Evolutionary conservation across 2,888 invertebrate genomes (phyloP), one percentile per base, ranked within the genome.

Genomic region (Tinea trinotella): DNA sequence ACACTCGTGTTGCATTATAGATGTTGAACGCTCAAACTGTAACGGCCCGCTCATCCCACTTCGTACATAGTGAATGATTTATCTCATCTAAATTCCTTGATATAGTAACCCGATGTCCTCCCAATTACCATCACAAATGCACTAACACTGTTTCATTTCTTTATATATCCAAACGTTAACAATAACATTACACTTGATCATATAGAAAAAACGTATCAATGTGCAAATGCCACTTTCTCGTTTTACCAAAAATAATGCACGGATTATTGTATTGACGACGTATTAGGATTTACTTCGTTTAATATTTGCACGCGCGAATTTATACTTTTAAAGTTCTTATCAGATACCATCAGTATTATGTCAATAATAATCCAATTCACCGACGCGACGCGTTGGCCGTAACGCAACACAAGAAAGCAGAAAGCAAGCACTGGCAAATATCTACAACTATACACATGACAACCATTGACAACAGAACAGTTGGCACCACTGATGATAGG

Each of bases 1-100:
- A 67, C 69, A 76, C 64, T 84, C 82, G 73, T 81, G 76, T 83
- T 85, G 84, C 85, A 85, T 85, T 80, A 80, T 85, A 79, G 71
- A 74, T 40, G 40, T 12, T 40, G 40, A 13, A 40, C 40, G 40
- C 40, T 40, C 13, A 3, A 15, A 40, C 40, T 40, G 13, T 18
- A 59, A 64, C 58, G 57, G 64, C 70, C 65, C 69, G 67, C 68
- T 74, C 76, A 83, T 70, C 84, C 84, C 62, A 76, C 76, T 71
- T 84, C 84, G 67, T 76, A 77, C 84, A 85, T 85, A 74, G 69
- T 77, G 70, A 59, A 57, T 61, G 59, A 59, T 40, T 20, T 18
- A 18, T 19, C 5, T 54, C 46, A 54, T 54, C 18, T 34, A 20
- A n/a, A 12, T 18, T 12, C 52, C 35, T 30, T 17, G n/a, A 15